A percentile compares a stretch with the other conserved stretches of the same genome.
Conservation (phyloP, 1,140 invertebrate genomes). For the Neotoxoptera formosana region DNA sequence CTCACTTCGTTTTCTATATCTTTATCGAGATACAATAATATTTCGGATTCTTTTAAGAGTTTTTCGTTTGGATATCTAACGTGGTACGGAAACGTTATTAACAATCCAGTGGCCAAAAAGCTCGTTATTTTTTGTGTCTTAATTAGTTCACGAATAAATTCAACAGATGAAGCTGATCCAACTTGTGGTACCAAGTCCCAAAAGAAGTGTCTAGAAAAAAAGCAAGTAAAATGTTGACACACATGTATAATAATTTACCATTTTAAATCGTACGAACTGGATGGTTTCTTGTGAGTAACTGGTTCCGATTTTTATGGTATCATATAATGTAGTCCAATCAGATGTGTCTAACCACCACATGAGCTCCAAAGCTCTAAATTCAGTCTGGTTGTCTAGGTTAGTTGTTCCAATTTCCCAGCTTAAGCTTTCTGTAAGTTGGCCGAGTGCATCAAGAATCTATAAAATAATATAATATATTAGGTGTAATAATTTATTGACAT, state of each 20-base stretch:
- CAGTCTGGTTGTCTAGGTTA: slow-evolving; percentile 65
- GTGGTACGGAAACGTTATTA: slow-evolving; percentile 70
- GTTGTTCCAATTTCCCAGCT: slow-evolving; percentile 64
- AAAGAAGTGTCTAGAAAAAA: slow-evolving; percentile 70
- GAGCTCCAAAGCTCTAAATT: slow-evolving; percentile 65
- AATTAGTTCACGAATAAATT: slow-evolving; percentile 72
- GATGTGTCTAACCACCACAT: slow-evolving; percentile 67
- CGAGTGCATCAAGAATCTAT: slow-evolving; percentile 63
- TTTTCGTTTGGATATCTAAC: slow-evolving; percentile 68
- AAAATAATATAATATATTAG: slow-evolving; percentile 52
- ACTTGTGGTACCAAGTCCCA: slow-evolving; percentile 76
- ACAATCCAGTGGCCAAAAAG: slow-evolving; percentile 67
- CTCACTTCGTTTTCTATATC: slow-evolving; percentile 66
- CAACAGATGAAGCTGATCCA: slow-evolving; percentile 70
- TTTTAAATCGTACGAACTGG: slow-evolving; percentile 61
- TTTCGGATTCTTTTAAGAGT: slow-evolving; percentile 64
- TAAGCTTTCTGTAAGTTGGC: slow-evolving; percentile 64
- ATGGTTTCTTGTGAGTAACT: slow-evolving; percentile 72
- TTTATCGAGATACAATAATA: slow-evolving; percentile 66
- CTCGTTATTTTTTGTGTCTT: slow-evolving; percentile 69
- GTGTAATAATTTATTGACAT: not conserved
- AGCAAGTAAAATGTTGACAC: not conserved
- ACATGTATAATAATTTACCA: not conserved
- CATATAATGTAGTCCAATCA: slow-evolving; percentile 67
- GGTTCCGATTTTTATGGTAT: slow-evolving; percentile 69